Conservation (phyloP, 2,113 vertebrate species). For the Paraplagusia blochii region DNA sequence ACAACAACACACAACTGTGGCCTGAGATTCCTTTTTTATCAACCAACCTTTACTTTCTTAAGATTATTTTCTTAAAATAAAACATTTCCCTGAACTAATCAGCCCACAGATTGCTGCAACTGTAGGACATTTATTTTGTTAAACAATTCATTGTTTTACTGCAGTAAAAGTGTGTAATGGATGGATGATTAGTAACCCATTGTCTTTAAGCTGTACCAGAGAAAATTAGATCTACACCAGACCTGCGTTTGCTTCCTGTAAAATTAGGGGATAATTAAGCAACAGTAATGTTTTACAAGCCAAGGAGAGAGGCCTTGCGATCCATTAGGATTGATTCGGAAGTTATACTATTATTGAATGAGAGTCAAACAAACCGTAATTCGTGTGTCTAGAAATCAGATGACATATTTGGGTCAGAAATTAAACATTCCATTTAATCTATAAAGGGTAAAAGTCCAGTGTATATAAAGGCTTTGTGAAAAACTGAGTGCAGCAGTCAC, state of each 20-base stretch:
- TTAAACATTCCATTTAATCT: too few relatives aligned
- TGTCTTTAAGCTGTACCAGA: slow-evolving; percentile 22
- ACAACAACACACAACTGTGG: too few relatives aligned
- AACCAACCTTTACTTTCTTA: too few relatives aligned
- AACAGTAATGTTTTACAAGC: slow-evolving; percentile 72
- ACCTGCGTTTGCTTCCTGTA: slow-evolving; percentile 32
- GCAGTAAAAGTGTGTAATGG: slow-evolving; percentile 30
- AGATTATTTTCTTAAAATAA: too few relatives aligned
- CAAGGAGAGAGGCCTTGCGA: slow-evolving; percentile 56
- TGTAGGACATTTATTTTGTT: neutral
- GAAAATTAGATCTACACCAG: slow-evolving; percentile 15
- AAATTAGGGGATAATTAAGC: slow-evolving; percentile 70
- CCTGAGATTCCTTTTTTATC: too few relatives aligned
- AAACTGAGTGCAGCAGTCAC: too few relatives aligned
- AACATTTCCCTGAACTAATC: too few relatives aligned
- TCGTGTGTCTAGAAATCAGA: slow-evolving; percentile 17
- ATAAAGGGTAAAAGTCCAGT: too few relatives aligned
- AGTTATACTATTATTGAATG: slow-evolving; percentile 60
- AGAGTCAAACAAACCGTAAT: slow-evolving; percentile 35
- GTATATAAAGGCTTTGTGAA: too few relatives aligned
- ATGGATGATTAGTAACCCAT: slow-evolving; percentile 29
- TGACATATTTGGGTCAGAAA: too few relatives aligned
- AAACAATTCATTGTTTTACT: slow-evolving; percentile 47
- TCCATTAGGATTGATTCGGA: slow-evolving; percentile 67
- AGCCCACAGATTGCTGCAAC: too few relatives aligned